Base-by-base conservation (phyloP, 2,888 invertebrate genomes). In the Brachylomia viminalis region DNA sequence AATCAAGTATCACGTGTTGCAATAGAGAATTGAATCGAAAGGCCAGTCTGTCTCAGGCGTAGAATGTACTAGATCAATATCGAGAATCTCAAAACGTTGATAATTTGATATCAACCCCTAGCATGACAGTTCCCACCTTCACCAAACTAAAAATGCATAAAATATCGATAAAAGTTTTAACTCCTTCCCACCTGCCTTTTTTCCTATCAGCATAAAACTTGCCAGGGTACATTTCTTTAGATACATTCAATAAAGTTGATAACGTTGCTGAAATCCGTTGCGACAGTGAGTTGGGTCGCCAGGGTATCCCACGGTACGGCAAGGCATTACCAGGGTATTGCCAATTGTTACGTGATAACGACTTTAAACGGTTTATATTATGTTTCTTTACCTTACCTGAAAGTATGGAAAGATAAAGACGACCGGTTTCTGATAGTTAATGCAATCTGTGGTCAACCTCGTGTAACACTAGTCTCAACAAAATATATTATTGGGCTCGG, bases 241-340 rank as follows among this genome's bases (percentile, higher is more conserved):
- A 66, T 27, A 79, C 79, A 79, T 73, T 79, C 61, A 79, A 79
- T 79, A 79, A 72, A 79, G 23, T 73, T 79, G 79, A 79, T 79
- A 79, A 79, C 66, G 73, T 73, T 20, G 66, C 54, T 73, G 65
- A 79, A 78, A 78, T 78, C 79, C 78, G 10, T 20, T 11, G 66
- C 66, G 79, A 79, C 79, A 79, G 73, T 79, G 79, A 79, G 79
- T 62, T 45, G 80, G 79, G 79, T 79, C 42, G 17, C 52, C 59
- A 8, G 47, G 47, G 72, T 30, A 33, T 11, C 15, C 75, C 82
- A 8, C n/a, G 75, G 62, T 17, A 33, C 33, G n/a, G 30, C 15
- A 27, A 54, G 56, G 52, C 70, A 70, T 17, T 71, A 17, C 61
- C 33, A 5, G 13, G 47, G 61, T 42, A 80, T 30, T 20, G 20